Evolutionary conservation across 2,113 vertebrate species (phyloP), one percentile per base, ranked within the genome.

Genomic region (Gorilla gorilla): DNA sequence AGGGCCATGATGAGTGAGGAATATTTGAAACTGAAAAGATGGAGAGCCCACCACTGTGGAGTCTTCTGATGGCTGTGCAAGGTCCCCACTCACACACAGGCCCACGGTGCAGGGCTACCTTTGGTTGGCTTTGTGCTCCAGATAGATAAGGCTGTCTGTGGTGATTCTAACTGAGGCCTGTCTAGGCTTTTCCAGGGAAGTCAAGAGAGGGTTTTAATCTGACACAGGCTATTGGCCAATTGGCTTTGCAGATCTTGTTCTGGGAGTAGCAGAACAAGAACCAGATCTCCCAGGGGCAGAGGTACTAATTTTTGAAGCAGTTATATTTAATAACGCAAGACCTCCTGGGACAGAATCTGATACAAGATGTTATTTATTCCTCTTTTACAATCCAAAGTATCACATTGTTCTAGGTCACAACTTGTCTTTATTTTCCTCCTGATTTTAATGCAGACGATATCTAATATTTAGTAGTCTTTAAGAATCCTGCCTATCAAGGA

Each of bases 241-340:
- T 97, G 94, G 61, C 55, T 85, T 93, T 73, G 84, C 55, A 11
- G 20, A 38, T 11, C 48, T 92, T 88, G 75, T 87, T n/a, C 55
- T 90, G 83, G 95, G 79, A 95, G 89, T 40, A 86, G 96, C 80
- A 59, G 30, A 89, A 93, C 68, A 95, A 91, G 85, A 90, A 76
- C 48, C 73, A n/a, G 38, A 82, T 98, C 84, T 97, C 96, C 80
- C 86, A 40, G 85, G 96, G 96, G 97, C 50, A 70, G 48, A 73
- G 22, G 35, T 52, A 40, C 89, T 92, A 61, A 97, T 95, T 97
- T 94, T 92, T 93, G n/a, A 79, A 93, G 92, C 81, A 89, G 91
- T 96, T 96, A 91, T 76, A 90, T 52, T 97, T 97, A 97, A 98
- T 86, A 94, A 92, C n/a, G 2, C 20, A 45, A 38, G 64, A 64